Evolutionary conservation across 2,797 vertebrate species (phyloP).

Genomic region (Triplophysa bombifrons): DNA sequence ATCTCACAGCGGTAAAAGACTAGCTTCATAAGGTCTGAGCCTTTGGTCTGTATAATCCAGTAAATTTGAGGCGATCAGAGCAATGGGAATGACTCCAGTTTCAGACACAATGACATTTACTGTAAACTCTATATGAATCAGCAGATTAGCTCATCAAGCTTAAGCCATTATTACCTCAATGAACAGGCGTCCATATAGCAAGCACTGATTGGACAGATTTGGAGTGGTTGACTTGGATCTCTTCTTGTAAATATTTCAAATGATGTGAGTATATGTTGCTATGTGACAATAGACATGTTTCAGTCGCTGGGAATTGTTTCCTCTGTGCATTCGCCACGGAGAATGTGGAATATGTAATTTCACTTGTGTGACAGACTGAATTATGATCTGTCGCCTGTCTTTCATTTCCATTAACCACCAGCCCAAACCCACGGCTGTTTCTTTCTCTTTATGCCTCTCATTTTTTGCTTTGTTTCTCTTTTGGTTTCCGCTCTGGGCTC

Average conservation of each 20-base stretch:
- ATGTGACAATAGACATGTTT: neutral
- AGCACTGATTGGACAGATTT: neutral
- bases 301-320: conserved; percentile 19
- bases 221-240: neutral
- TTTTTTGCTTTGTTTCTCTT: conserved; percentile 65
- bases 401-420: conserved; percentile 25
- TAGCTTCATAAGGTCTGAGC: conserved; percentile 41
- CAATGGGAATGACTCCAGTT: conserved; percentile 12
- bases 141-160: neutral
- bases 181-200: neutral
- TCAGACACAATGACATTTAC: conserved; percentile 23
- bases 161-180: conserved; percentile 1
- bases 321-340: conserved; percentile 31
- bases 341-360: conserved; percentile 39
- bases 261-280: neutral
- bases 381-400: conserved; percentile 39
- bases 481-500: conserved; percentile 77
- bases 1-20: conserved; percentile 22
- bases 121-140: neutral
- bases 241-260: neutral
- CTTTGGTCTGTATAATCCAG: conserved; percentile 41
- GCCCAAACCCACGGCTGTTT: conserved; percentile 16
- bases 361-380: conserved; percentile 44
- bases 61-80: conserved; percentile 30
- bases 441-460: conserved; percentile 25